Evolutionary conservation across 2,797 vertebrate species (phyloP).

Genomic region (Sparidentex hasta): DNA sequence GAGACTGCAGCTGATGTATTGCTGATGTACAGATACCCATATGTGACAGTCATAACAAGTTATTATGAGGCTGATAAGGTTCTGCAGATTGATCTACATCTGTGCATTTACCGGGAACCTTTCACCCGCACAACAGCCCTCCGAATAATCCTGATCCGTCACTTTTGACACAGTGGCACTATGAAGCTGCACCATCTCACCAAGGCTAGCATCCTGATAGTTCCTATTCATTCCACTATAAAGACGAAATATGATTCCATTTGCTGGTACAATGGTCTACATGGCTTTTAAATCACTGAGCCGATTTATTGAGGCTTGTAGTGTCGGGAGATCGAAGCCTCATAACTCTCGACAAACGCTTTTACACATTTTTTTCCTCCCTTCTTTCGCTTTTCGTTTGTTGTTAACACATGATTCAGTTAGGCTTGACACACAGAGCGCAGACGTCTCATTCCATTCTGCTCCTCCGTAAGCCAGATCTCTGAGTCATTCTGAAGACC

Average conservation of each 20-base stretch:
- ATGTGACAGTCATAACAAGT: slow-evolving; percentile 43
- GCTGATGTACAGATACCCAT: slow-evolving; percentile 51
- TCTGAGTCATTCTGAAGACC: slow-evolving; percentile 57
- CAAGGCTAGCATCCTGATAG: slow-evolving; percentile 52
- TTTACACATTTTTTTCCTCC: slow-evolving; percentile 33
- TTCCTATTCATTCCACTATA: slow-evolving; percentile 65
- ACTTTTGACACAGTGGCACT: slow-evolving; percentile 17
- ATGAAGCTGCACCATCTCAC: slow-evolving; percentile 35
- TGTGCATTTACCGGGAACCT: slow-evolving; percentile 34
- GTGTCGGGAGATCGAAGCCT: slow-evolving; percentile 68
- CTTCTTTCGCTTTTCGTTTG: slow-evolving; percentile 30
- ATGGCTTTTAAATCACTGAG: slow-evolving; percentile 77
- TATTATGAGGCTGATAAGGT: slow-evolving; percentile 48
- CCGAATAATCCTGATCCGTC: slow-evolving; percentile 35
- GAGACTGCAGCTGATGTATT: slow-evolving; percentile 43
- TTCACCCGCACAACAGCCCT: slow-evolving; percentile 12
- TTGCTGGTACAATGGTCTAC: slow-evolving; percentile 72
- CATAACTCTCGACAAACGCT: slow-evolving; percentile 70
- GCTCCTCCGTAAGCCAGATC: slow-evolving; percentile 39
- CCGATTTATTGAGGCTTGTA: slow-evolving; percentile 69
- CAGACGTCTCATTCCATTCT: slow-evolving; percentile 53
- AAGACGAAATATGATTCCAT: slow-evolving; percentile 76
- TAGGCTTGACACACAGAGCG: slow-evolving; percentile 50
- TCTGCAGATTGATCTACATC: slow-evolving; percentile 40
- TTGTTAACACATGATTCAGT: slow-evolving; percentile 61